Conservation (phyloP, 2,888 invertebrate genomes). For the Mesorhabditis sp. region DNA sequence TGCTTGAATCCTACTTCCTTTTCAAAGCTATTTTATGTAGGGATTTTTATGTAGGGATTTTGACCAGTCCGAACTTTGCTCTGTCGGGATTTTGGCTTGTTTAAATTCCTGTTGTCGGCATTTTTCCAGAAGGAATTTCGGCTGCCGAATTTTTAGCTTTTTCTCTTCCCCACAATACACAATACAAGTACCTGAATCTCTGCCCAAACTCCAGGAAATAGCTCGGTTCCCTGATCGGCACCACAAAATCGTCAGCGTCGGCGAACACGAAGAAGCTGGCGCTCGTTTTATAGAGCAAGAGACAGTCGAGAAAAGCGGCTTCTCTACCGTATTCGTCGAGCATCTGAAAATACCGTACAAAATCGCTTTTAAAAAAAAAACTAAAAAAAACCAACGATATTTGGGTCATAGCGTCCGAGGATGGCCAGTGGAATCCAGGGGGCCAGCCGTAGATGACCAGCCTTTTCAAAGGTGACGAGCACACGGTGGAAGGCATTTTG, state of each 20-base stretch:
- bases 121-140: too few relatives aligned
- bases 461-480: slow-evolving; percentile 5
- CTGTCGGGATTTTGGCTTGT: too few relatives aligned
- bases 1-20: too few relatives aligned
- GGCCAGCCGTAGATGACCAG: neutral
- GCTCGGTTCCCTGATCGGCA: neutral
- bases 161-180: too few relatives aligned
- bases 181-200: neutral
- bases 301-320: neutral
- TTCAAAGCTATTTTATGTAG: too few relatives aligned
- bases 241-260: neutral
- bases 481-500: neutral
- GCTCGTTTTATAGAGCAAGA: neutral
- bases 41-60: too few relatives aligned
- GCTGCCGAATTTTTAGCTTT: too few relatives aligned
- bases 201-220: neutral
- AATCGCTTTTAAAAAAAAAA: neutral
- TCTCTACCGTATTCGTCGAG: neutral
- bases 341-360: neutral
- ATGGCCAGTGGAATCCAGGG: neutral
- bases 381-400: neutral
- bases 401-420: neutral
- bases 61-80: too few relatives aligned
- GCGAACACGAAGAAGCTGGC: neutral
- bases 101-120: too few relatives aligned